phyloP scores from a whole-genome alignment of 2,113 vertebrate genomes.

The Nesogale talazaci region DNA sequence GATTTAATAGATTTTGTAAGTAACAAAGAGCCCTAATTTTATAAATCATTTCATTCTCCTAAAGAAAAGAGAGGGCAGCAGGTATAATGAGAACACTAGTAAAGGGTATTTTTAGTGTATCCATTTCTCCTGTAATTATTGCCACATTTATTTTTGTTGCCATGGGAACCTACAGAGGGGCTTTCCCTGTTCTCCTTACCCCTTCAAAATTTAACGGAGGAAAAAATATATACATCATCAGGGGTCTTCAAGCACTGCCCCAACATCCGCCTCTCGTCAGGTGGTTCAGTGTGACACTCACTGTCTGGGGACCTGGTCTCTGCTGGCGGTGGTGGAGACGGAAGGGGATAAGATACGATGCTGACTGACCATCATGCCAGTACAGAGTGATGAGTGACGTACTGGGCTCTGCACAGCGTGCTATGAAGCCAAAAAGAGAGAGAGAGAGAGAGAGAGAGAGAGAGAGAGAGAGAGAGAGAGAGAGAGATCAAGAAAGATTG shows the following conservation, averaged over 20 bases:
- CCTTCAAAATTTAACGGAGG: conserved; percentile 30
- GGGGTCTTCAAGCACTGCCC: background rate
- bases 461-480: background rate
- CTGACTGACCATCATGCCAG: background rate
- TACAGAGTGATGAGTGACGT: background rate
- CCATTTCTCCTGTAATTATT: conserved; percentile 74
- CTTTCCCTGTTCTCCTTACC: conserved; percentile 12
- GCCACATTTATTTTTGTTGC: conserved; percentile 71
- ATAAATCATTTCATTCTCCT: background rate
- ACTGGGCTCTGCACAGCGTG: background rate
- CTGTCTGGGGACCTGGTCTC: background rate
- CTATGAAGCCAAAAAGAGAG: background rate
- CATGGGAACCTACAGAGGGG: conserved; percentile 70
- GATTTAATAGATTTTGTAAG: conserved; percentile 3
- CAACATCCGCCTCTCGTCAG: background rate
- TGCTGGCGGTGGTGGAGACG: background rate
- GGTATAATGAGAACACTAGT: conserved; percentile 52
- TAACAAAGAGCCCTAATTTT: conserved; percentile 29
- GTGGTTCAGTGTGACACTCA: no score
- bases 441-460: background rate
- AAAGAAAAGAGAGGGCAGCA: conserved; percentile 55
- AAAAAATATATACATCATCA: conserved; percentile 4
- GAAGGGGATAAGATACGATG: background rate
- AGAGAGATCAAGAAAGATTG: background rate
- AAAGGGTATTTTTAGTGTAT: conserved; percentile 75